A percentile compares a stretch with the other conserved stretches of the same genome.
phyloP scores from a whole-genome alignment of 2,113 vertebrate species.

The Archilochus colubris region DNA sequence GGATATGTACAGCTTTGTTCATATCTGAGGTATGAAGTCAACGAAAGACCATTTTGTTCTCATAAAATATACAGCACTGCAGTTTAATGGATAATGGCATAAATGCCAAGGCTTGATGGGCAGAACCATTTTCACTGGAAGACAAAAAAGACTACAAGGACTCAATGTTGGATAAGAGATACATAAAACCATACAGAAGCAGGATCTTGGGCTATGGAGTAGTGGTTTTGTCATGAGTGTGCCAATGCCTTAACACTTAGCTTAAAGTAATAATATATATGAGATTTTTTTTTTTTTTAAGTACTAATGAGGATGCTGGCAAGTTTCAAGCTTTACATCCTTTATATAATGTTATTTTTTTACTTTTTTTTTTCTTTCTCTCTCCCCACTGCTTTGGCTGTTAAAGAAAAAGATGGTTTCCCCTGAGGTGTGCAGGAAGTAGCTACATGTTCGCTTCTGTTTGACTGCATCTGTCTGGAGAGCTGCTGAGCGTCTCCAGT shows the following conservation, averaged over 20 bases:
- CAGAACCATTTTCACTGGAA: conserved; percentile 44
- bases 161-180: background rate
- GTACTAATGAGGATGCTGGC: background rate
- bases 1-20: conserved; percentile 49
- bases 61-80: conserved; percentile 63
- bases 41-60: conserved; percentile 64
- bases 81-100: conserved; percentile 55
- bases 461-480: background rate
- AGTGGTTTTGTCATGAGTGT: background rate
- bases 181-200: background rate
- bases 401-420: background rate
- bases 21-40: conserved; percentile 54
- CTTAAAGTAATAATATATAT: background rate
- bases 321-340: background rate
- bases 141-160: background rate
- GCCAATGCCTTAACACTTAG: background rate
- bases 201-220: background rate
- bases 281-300: background rate
- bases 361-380: background rate
- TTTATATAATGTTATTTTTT: background rate
- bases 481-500: background rate
- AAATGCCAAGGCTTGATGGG: conserved; percentile 56
- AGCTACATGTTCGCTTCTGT: background rate
- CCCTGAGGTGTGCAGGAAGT: background rate
- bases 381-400: background rate